Evolutionary conservation across 1,140 invertebrate species (phyloP), one percentile per base, ranked within the genome.

Genomic region (Idris sp.): DNA sequence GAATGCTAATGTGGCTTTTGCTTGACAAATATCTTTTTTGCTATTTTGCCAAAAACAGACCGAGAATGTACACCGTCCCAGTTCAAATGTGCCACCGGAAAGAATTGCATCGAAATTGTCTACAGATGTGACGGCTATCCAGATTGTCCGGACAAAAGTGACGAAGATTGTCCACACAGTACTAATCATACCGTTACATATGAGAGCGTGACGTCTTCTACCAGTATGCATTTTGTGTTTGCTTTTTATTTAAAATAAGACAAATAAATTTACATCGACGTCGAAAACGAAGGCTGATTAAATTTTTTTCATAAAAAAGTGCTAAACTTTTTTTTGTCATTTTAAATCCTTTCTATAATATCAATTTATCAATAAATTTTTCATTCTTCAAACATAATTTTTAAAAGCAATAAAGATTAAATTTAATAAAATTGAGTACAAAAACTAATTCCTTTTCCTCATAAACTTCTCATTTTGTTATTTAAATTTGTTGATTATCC

Each of bases 91-190:
- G 74, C 73, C 44, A 82, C 77, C 59, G 87, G 88, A 72, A 88
- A 88, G 61, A 85, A 84, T 71, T 91, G 90, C 84, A 89, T 91
- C 77, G 86, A 87, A 69, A 82, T 79, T 10, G 28, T 80, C 74
- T 89, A 88, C 80, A 88, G 88, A 64, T 97, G 95, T 86, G 91
- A 96, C 85, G 89, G 89, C 49, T 83, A 85, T 54, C 79, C 81
- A 31, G 93, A 96, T 84, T 96, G 94, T 86, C 84, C 88, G 28
- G 91, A 92, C 86, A 89, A 89, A 26, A 92, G 91, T 84, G 94
- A 96, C 83, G 95, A 96, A 85, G 84, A 88, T 40, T 86, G 85
- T 74, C 59, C 65, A 40, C 35, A 73, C 44, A 62, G 61, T 56
- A 44, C 78, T 77, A 86, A 82, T 74, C 77, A 81, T 81, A 84